These are phyloP conservation scores for Mechanitis mazaeus DNA, from an alignment of 2,888 invertebrate species.

Conservation along the genomic window DNA sequence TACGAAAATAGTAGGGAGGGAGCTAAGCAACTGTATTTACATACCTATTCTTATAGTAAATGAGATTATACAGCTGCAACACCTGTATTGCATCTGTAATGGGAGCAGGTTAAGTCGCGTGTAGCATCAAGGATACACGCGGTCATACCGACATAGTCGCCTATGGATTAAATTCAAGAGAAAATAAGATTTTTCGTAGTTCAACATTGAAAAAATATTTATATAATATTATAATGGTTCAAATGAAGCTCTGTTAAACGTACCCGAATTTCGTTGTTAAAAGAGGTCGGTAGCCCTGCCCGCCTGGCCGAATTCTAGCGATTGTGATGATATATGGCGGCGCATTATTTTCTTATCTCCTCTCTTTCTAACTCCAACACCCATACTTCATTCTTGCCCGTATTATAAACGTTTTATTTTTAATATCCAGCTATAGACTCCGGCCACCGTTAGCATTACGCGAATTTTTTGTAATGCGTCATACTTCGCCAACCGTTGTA, in stretches of 20 bases:
- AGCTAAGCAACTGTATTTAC: too few relatives aligned
- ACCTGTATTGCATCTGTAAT: too few relatives aligned
- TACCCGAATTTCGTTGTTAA: slow-evolving; percentile 60
- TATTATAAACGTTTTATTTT: slow-evolving; percentile 73
- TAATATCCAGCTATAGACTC: slow-evolving; percentile 65
- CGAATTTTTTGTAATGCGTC: slow-evolving; percentile 61
- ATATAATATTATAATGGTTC: slow-evolving; percentile 9
- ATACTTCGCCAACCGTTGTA: slow-evolving; percentile 38
- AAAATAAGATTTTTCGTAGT: neutral
- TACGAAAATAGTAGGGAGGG: too few relatives aligned
- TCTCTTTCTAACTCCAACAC: slow-evolving; percentile 72
- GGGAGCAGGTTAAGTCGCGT: too few relatives aligned
- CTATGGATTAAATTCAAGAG: neutral
- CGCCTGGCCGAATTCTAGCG: slow-evolving; percentile 66
- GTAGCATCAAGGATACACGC: too few relatives aligned
- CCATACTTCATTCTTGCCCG: slow-evolving; percentile 69
- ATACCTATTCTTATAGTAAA: too few relatives aligned
- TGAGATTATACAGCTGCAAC: too few relatives aligned
- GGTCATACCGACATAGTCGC: too few relatives aligned
- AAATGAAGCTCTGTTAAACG: slow-evolving; percentile 46
- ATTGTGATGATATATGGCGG: slow-evolving; percentile 75
- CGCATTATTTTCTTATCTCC: slow-evolving; percentile 76
- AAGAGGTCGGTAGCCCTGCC: slow-evolving; percentile 60
- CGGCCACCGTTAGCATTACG: slow-evolving; percentile 62
- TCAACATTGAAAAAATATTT: neutral